Base-by-base conservation (phyloP, 2,888 invertebrate genomes). In the Adineta ricciae region DNA sequence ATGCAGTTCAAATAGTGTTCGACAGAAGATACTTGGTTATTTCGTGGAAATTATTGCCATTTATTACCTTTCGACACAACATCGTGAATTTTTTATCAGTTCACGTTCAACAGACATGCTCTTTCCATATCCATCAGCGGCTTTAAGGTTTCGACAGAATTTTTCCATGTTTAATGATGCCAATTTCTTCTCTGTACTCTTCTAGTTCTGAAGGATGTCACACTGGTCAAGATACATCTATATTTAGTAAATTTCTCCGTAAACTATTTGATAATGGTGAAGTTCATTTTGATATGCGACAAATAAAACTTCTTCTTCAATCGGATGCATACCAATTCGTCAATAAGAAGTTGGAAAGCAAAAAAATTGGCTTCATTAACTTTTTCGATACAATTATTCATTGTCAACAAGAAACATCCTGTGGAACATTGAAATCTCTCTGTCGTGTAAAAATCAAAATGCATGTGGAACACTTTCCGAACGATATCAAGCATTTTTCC, bases 271-370 rank as follows among this genome's bases (percentile, higher is more conserved):
- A 78, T 41, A 78, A 78, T 78, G 41, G 78, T n/a, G 78, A 78
- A 78, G 41, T 78, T n/a, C 14, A 8, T 24, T 78, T 78, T 78
- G 41, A 78, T 41, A 24, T 41, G 24, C 78, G 41, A 24, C 78
- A 78, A 78, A 78, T 78, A 16, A 78, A 78, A 78, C 0, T 38
- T 38, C 78, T 78, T 41, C 24, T 78, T 24, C 78, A 78, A 78
- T 41, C 78, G 1, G 78, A 78, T 78, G 41, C 41, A n/a, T 78
- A 41, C 41, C 78, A 78, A 41, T 78, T 78, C 41, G 24, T 78
- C 38, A 78, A 78, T 78, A 78, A 78, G 41, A 78, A 78, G 41
- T 78, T 78, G n/a, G 78, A 78, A 78, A 78, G 41, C n/a, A 78
- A 78, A 78, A 78, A 78, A 78, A 24, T 78, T 41, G 41, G 24